Evolutionary conservation across 2,888 invertebrate genomes (phyloP), one percentile per base, ranked within the genome.

Genomic region (Hirtodrosophila histrioides): DNA sequence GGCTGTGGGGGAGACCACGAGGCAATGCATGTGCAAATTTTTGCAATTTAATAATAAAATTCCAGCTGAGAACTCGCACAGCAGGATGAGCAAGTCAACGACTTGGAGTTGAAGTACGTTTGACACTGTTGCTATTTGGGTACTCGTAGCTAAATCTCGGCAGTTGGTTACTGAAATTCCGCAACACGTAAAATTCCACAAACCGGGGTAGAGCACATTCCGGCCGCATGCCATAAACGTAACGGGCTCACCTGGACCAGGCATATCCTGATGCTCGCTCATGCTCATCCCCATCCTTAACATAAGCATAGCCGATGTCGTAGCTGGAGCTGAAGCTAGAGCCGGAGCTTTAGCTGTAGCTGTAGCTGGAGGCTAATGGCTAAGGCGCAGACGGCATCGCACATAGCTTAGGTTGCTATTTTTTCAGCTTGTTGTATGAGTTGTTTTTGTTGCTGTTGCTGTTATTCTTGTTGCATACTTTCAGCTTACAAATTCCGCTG

Each of bases 1-100:
- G 27, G 3, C 3, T 27, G 27, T 27, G 35, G 37, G 27, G 24
- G 11, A 41, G 43, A 24, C 27, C 39, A 45, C 56, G 5, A 27
- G 27, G 5, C 75, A 75, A 62, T 76, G 68, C 65, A 71, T 71
- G 56, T 56, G 66, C 69, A 77, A 78, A 74, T 68, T 57, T 74
- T 60, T 39, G 62, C 78, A 69, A 85, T 85, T 68, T 85, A 81
- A 81, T 81, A 85, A 78, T 72, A 85, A 75, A 69, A 85, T 85
- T 81, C 85, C 78, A 63, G 23, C 27, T 37, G 11, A 31, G 27
- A n/a, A 36, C 27, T 23, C 44, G 33, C 24, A 50, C 6, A 7
- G 17, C n/a, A 43, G 8, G 0, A 27, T 12, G 44, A 24, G n/a
- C 49, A 43, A 54, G 67, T 55, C 55, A 41, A 41, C 36, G 37